Evolutionary conservation across 2,888 invertebrate genomes (phyloP), one percentile per base, ranked within the genome.

Genomic region (Stomorhina lunata): DNA sequence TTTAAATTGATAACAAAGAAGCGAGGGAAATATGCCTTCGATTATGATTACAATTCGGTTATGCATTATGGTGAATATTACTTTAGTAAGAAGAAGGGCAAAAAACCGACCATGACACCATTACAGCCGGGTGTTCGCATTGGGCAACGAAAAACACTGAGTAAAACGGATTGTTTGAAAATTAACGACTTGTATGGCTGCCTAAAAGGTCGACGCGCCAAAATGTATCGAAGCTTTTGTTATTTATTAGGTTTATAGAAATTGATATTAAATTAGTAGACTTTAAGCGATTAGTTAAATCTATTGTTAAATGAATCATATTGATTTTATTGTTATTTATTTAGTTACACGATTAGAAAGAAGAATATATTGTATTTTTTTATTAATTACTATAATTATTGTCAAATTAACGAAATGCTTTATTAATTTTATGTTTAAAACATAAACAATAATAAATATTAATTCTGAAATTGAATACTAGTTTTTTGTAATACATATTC

Each of bases 61-160:
- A 95, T 96, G 95, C 96, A 96, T 88, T 96, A 96, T 85, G 95
- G 95, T 2, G 92, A 92, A 84, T 92, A 92, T 86, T 95, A 93
- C 88, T 95, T 95, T 87, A 94, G 94, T 85, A 93, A 93, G 86
- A 92, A 91, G 73, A 93, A 93, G 87, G 92, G 93, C 3, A 87
- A 88, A 25, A 93, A 93, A 86, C 93, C 94, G 2, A 94, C 94
- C 0, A 92, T 95, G 75, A 93, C 93, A 1, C 92, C 94, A 0
- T 92, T 93, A 86, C 91, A 92, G 86, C 91, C 92, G 5, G 93
- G 93, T 1, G 91, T 92, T 1, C 92, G 91, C 61, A 92, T 94
- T 29, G 95, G 94, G 0, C 95, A 95, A 88, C 90, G 95, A 34
- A 93, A 92, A 86, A 93, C 93, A 34, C 89, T 95, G 84, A 94